Evolutionary conservation across 1,140 invertebrate species (phyloP), one percentile per base, ranked within the genome.

Genomic region (Asobara japonica): DNA sequence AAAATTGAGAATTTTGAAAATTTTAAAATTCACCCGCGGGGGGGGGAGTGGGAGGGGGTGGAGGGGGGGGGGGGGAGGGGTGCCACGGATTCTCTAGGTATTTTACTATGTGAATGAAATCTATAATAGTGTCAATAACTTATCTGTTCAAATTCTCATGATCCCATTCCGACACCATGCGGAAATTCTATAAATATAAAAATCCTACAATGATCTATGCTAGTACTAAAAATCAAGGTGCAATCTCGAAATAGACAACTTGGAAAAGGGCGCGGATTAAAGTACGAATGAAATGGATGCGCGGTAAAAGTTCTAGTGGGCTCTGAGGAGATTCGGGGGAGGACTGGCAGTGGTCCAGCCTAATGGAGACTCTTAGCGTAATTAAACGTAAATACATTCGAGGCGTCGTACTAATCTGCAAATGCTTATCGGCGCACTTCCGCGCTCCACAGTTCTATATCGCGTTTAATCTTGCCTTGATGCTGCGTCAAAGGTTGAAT

Each of bases 311-410:
- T n/a, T 18, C 7, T 8, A 38, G 41, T 45, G 41, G n/a, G 41
- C 41, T 45, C 41, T 16, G n/a, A 45, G 41, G n/a, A 13, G 18
- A 45, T 45, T 3, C 41, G 41, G 41, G 18, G 41, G 41, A 16
- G 41, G 75, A 79, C 84, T 87, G 86, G 84, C 86, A 87, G 69
- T 74, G 81, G 85, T 87, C 86, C 86, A 87, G 85, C 85, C 81
- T 87, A 87, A 87, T 87, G 86, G 85, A 86, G 81, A 86, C 84
- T 87, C 84, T 87, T 86, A 86, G 84, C 81, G 83, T 87, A 87
- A 87, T 87, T 87, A 86, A 87, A 87, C 84, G 84, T 87, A 87
- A 87, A 87, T 84, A 87, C 85, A 83, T 87, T 82, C 80, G 81
- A 86, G 84, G 83, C 84, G 83, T 86, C 82, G 82, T 80, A 80